Evolutionary conservation across 2,888 invertebrate genomes (phyloP), one percentile per base, ranked within the genome.

Genomic region (Rhamnusium bicolor): DNA sequence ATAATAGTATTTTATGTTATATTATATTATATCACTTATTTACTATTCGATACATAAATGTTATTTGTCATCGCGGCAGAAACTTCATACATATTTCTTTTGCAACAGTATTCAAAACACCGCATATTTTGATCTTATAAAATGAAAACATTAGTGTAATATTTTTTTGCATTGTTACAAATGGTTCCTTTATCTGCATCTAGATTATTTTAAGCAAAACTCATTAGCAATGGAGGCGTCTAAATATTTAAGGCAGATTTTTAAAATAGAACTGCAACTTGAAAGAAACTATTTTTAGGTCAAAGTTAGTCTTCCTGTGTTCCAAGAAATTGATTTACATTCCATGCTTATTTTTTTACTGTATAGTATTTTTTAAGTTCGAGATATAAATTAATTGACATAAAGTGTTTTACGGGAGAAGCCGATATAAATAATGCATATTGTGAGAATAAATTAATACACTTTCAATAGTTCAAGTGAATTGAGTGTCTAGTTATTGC

Each of bases 211-310:
- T 12, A 2, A 58, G 29, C 27, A 1, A 12, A 58, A 58, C 24
- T 14, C 47, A 24, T 49, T 47, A 62, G 62, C 19, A 46, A 12
- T 12, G 24, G 47, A 47, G 62, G 61, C 46, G 46, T 56, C 7
- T 18, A 61, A 61, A 46, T 46, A 46, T 61, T 46, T 61, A 16
- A 21, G 4, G n/a, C 21, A 7, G 40, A 40, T 62, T 62, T 47
- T 62, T 47, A 62, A 62, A 62, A 62, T 62, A 62, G 62, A 46
- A 47, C 21, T 53, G 24, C 54, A 27, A 56, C 51, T 63, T 63
- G 63, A 63, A 63, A 63, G 63, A 29, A 29, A 14, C 29, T 63
- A 63, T 63, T 63, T 63, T 63, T 63, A 63, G 51, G 49, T 63
- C 27, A 27, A 63, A 49, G 49, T 63, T n/a, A n/a, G n/a, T 51